A percentile compares a stretch with the other conserved stretches of the same genome.
Conservation (phyloP, 2,797 vertebrate species). For the Trichosurus vulpecula region DNA sequence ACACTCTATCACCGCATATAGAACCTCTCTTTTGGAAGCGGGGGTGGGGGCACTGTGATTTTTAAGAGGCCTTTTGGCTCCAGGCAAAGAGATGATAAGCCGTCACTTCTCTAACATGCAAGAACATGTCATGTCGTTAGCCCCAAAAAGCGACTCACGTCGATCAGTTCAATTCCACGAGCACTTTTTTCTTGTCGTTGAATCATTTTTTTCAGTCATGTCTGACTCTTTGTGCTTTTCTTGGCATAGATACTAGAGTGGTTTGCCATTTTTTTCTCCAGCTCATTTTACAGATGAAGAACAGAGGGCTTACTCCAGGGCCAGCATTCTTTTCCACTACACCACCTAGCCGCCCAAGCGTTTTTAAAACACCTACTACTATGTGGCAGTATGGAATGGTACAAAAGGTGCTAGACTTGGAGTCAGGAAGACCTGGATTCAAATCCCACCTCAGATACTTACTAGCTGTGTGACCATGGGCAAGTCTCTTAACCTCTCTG, state of each 20-base stretch:
- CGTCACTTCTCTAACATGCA: not conserved
- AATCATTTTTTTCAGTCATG: not conserved
- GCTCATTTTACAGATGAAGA: not conserved
- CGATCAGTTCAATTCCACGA: not conserved
- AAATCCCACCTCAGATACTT: not conserved
- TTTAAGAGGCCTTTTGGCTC: conserved; percentile 6
- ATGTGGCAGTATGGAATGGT: not conserved
- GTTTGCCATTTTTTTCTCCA: not conserved
- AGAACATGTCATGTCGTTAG: rapidly evolving
- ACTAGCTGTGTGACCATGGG: not conserved
- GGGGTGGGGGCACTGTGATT: not conserved
- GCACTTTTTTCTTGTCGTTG: not conserved
- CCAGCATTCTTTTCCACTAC: not conserved
- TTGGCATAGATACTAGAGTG: not conserved
- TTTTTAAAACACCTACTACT: not conserved
- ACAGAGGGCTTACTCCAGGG: not conserved
- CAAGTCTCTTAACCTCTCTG: not conserved
- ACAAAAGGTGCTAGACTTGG: not conserved
- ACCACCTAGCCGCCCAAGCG: not conserved
- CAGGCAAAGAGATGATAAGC: not conserved
- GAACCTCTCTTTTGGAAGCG: not conserved
- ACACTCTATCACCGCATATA: not conserved
- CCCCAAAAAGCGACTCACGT: not conserved
- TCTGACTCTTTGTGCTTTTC: not conserved
- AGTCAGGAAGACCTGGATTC: not conserved